phyloP scores from a whole-genome alignment of 2,797 vertebrate species.

The Distichodus sexfasciatus region DNA sequence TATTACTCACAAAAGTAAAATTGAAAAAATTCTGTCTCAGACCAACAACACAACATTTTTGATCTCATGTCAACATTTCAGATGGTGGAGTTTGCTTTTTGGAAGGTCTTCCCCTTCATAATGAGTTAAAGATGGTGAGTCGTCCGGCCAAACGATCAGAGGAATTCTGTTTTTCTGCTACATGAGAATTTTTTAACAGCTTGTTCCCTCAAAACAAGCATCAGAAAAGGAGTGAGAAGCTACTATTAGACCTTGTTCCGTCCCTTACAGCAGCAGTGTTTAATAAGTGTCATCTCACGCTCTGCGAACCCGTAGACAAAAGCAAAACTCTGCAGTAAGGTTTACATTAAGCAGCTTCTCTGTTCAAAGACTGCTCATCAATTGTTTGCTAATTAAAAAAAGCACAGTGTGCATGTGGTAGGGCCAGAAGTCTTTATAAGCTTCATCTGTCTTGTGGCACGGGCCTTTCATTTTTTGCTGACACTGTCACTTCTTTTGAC shows the following conservation, averaged over 20 bases:
- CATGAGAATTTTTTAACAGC: not conserved
- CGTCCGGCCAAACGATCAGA: constrained; percentile 8
- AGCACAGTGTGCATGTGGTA: constrained; percentile 26
- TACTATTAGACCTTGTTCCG: constrained; percentile 4
- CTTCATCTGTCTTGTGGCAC: constrained; percentile 16
- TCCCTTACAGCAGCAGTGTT: not conserved
- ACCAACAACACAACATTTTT: not conserved
- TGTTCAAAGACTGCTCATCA: not conserved
- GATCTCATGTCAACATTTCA: not conserved
- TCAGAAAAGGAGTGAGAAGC: not conserved
- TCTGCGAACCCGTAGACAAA: not conserved
- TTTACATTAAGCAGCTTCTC: not conserved
- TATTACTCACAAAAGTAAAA: not conserved
- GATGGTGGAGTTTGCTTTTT: constrained; percentile 2
- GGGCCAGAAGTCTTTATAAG: constrained; percentile 44
- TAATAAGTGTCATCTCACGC: not conserved
- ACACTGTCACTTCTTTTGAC: constrained; percentile 35
- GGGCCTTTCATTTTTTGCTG: constrained; percentile 29
- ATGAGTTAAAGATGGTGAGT: constrained; percentile 42
- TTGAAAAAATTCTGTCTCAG: not conserved
- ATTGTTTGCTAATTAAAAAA: constrained; percentile 44
- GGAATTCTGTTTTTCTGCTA: constrained; percentile 38
- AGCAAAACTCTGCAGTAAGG: not conserved
- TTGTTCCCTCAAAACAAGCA: constrained; percentile 25
- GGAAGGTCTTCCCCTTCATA: constrained; percentile 12